Evolutionary conservation across 2,888 invertebrate genomes (phyloP).

Genomic region (Allygus modestus): DNA sequence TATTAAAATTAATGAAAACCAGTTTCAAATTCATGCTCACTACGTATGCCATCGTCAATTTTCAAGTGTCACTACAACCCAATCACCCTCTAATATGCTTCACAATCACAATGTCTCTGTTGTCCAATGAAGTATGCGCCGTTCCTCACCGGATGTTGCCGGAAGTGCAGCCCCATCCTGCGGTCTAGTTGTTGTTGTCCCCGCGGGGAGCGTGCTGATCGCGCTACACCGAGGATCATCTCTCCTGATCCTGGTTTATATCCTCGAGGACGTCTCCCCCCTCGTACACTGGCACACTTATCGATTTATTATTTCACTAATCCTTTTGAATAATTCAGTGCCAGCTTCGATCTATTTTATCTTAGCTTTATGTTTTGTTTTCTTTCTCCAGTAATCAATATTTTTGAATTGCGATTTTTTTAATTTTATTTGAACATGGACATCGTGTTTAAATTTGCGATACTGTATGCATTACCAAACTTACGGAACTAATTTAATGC

Average conservation of each 20-base stretch:
- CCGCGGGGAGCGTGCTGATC: not conserved
- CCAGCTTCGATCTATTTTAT: not conserved
- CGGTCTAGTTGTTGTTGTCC: constrained; percentile 15
- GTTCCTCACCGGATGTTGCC: constrained; percentile 12
- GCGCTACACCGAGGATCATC: constrained; percentile 18
- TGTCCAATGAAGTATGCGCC: no score
- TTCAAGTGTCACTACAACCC: no score
- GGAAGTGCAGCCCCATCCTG: not conserved
- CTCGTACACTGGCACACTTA: constrained; percentile 45
- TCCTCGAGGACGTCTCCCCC: constrained; percentile 25
- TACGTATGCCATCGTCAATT: no score
- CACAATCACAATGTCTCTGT: no score
- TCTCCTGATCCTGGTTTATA: constrained; percentile 45
- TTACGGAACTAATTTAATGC: no score
- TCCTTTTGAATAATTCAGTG: constrained; percentile 43
- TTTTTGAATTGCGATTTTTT: no score
- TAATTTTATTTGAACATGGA: no score
- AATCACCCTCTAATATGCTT: no score
- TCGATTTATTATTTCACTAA: constrained; percentile 56
- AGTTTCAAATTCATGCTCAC: no score
- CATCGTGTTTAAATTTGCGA: no score
- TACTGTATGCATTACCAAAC: no score
- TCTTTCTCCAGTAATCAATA: not conserved
- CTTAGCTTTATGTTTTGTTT: constrained; percentile 10
- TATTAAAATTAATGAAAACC: no score